Evolutionary conservation across 1,140 invertebrate genomes (phyloP), one percentile per base, ranked within the genome.

Genomic region (Euglossa dilemma): DNA sequence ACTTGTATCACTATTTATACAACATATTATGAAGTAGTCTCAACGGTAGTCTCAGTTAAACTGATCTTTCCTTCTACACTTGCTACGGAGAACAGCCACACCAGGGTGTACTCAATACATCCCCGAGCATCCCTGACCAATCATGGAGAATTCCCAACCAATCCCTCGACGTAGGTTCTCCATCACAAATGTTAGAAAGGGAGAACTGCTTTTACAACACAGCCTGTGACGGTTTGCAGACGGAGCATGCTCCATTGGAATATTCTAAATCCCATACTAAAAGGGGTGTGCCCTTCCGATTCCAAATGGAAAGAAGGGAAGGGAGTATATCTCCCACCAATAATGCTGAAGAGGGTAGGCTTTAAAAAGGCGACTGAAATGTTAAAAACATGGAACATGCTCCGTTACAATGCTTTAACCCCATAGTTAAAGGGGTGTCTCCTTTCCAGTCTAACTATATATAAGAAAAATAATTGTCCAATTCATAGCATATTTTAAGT

Each of bases 11-110:
- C 25, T 59, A 80, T 66, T 71, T 82, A 8, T 73, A 28, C 8
- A 75, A 80, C 25, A 78, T 36, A 72, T 56, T 59, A 25, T 56
- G 76, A 91, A 56, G 71, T 64, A 82, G 45, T 81, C 64, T 47
- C 72, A 64, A 61, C 75, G 70, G 57, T 57, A 75, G 85, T 72
- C 28, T 84, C n/a, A n/a, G 73, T 28, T 57, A 23, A 84, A 92
- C 91, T 93, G 88, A 92, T 81, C 76, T 66, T 85, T 86, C 85
- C 88, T 91, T 85, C 86, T 69, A 83, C 85, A 78, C 86, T 89
- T 90, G 85, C 85, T 59, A 85, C 70, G 84, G 23, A 81, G 80
- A 84, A 64, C 70, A 85, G 67, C 66, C 67, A 72, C 70, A 25
- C 16, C 63, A 57, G 82, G 85, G 81, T 85, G 76, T 85, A 81